phyloP scores from a whole-genome alignment of 2,113 vertebrate species.

The Pelodiscus sinensis region DNA sequence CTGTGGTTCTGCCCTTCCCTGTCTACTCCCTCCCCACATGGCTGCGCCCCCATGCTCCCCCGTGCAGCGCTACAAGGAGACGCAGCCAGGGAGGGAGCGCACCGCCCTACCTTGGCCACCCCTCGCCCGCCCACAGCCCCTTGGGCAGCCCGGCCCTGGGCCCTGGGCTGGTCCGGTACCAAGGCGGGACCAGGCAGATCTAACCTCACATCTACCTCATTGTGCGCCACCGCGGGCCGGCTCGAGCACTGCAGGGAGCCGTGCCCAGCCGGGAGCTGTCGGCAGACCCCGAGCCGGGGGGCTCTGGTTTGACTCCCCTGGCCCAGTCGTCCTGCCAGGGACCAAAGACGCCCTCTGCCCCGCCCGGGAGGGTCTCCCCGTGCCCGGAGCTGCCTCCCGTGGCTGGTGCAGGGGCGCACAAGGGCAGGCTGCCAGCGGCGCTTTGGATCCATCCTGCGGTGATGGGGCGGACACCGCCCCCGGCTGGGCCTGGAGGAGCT shows the following conservation, averaged over 20 bases:
- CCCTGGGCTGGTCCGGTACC: constrained; percentile 82
- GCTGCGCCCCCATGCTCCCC: not conserved
- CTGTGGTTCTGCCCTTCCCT: not conserved
- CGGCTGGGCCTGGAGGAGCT: not conserved
- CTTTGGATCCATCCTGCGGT: too few relatives aligned
- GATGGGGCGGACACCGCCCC: not conserved
- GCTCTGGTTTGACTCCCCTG: not conserved
- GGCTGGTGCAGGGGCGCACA: not conserved
- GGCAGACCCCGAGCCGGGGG: not conserved
- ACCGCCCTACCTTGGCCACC: too few relatives aligned
- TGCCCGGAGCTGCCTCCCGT: not conserved
- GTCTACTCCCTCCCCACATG: not conserved
- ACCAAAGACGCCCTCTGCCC: not conserved
- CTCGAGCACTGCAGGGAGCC: not conserved
- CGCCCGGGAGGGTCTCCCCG: not conserved
- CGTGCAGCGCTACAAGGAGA: not conserved
- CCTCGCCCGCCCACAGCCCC: constrained; percentile 54
- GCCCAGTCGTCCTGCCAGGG: not conserved
- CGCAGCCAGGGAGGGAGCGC: not conserved
- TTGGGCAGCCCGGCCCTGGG: not conserved
- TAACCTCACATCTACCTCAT: constrained; percentile 86
- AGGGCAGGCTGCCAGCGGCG: too few relatives aligned
- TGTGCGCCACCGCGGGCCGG: not conserved
- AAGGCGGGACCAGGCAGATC: constrained; percentile 76
- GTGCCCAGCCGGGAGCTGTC: not conserved